phyloP scores from a whole-genome alignment of 2,797 vertebrate genomes.

The Gobionotothen gibberifrons region DNA sequence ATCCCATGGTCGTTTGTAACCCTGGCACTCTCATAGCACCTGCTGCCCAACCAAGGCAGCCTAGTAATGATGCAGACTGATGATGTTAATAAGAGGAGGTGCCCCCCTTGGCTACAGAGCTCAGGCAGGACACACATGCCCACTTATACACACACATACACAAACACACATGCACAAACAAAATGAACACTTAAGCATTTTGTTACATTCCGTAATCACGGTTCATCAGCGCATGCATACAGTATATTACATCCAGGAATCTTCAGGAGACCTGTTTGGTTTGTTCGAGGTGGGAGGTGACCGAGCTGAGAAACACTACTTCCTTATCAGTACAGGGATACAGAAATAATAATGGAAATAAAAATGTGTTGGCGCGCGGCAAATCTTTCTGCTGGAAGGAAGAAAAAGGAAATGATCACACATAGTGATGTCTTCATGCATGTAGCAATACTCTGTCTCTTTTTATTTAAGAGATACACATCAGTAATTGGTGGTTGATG shows the following conservation, averaged over 20 bases:
- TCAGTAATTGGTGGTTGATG: constrained; percentile 77
- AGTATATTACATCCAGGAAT: constrained; percentile 14
- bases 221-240: background rate
- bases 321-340: constrained; percentile 71
- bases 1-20: constrained; percentile 93
- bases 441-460: constrained; percentile 73
- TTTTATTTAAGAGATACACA: constrained; percentile 81
- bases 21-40: constrained; percentile 90
- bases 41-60: constrained; percentile 91
- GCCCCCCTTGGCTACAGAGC: constrained; percentile 89
- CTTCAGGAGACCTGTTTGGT: constrained; percentile 27
- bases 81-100: constrained; percentile 95
- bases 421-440: constrained; percentile 69
- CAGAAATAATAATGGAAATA: constrained; percentile 77
- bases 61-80: constrained; percentile 96
- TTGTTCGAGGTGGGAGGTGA: constrained; percentile 44
- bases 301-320: constrained; percentile 54
- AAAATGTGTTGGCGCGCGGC: constrained; percentile 64
- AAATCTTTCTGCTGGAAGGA: constrained; percentile 72
- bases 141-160: constrained; percentile 32
- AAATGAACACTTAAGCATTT: constrained; percentile 39
- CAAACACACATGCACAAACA: constrained; percentile 1
- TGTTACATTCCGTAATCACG: constrained; percentile 3
- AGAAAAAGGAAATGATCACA: constrained; percentile 73
- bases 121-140: constrained; percentile 72